phyloP scores from a whole-genome alignment of 2,888 invertebrate species.

The Cryptophagus acutangulus region DNA sequence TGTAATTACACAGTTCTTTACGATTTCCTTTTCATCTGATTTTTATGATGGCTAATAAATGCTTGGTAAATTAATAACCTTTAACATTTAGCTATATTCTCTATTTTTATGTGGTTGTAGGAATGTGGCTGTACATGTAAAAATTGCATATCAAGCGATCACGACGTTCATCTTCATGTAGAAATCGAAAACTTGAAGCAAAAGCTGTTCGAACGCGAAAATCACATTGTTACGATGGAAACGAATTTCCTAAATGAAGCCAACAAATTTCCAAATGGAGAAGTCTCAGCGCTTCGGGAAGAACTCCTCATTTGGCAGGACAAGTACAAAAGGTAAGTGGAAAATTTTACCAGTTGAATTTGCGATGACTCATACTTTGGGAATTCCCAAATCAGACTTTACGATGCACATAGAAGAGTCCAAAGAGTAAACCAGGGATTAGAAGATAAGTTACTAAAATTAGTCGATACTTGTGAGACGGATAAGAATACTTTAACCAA shows the following conservation, averaged over 20 bases:
- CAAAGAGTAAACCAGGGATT: conserved; percentile 92
- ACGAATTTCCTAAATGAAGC: conserved; percentile 74
- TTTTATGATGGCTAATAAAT: conserved; percentile 25
- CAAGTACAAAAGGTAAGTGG: conserved; percentile 81
- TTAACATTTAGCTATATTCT: conserved; percentile 7
- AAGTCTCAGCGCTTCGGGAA: conserved; percentile 73
- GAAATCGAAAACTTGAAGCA: conserved; percentile 85
- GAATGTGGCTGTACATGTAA: conserved; percentile 60
- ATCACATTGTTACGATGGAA: conserved; percentile 81
- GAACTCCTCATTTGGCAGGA: conserved; percentile 85
- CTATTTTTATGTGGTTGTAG: conserved; percentile 38
- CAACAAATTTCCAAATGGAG: conserved; percentile 55
- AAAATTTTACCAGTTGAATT: background rate
- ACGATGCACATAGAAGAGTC: conserved; percentile 88
- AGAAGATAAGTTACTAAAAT: conserved; percentile 87
- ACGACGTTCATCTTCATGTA: conserved; percentile 69
- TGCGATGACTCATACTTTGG: background rate
- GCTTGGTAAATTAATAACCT: conserved; percentile 26
- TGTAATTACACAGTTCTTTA: background rate
- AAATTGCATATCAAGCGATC: conserved; percentile 48
- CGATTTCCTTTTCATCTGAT: background rate
- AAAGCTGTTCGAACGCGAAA: conserved; percentile 73
- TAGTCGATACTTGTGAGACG: conserved; percentile 87
- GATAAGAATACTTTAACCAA: conserved; percentile 82
- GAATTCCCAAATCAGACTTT: conserved; percentile 57